phyloP scores from a whole-genome alignment of 1,140 invertebrate genomes.

The Hypsibius dujardini region DNA sequence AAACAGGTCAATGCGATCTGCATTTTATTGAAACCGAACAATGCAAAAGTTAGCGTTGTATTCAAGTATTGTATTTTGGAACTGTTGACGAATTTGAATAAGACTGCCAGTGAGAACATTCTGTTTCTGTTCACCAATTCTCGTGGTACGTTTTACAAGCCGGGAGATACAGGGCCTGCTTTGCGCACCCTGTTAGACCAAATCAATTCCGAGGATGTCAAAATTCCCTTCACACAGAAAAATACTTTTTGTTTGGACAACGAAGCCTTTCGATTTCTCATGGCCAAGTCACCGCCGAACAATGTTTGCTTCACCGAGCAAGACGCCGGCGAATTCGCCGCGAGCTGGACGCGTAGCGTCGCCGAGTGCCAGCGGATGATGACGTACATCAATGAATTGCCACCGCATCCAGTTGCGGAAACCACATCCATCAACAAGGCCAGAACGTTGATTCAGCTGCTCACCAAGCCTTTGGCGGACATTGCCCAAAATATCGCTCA shows the following conservation, averaged over 20 bases:
- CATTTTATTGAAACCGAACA: constrained; percentile 24
- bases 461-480: background rate
- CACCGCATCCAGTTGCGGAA: background rate
- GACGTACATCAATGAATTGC: background rate
- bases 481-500: background rate
- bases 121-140: constrained; percentile 25
- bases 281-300: background rate
- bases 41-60: constrained; percentile 19
- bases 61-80: constrained; percentile 25
- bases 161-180: constrained; percentile 22
- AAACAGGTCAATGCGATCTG: constrained; percentile 25
- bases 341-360: background rate
- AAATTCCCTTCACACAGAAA: constrained; percentile 14
- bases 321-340: background rate
- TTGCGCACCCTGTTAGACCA: constrained; percentile 19
- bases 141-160: constrained; percentile 23
- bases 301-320: background rate
- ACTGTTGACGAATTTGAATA: constrained; percentile 25
- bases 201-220: constrained; percentile 18
- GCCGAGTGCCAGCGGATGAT: background rate
- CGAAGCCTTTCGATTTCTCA: constrained; percentile 23
- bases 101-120: constrained; percentile 21
- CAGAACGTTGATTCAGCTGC: background rate
- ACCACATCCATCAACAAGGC: background rate
- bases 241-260: constrained; percentile 24